Percentiles rank a stretch among this genome's conserved stretches.
Evolutionary conservation across 2,888 invertebrate genomes (phyloP).

Genomic region (Scaptomyza polygonia): DNA sequence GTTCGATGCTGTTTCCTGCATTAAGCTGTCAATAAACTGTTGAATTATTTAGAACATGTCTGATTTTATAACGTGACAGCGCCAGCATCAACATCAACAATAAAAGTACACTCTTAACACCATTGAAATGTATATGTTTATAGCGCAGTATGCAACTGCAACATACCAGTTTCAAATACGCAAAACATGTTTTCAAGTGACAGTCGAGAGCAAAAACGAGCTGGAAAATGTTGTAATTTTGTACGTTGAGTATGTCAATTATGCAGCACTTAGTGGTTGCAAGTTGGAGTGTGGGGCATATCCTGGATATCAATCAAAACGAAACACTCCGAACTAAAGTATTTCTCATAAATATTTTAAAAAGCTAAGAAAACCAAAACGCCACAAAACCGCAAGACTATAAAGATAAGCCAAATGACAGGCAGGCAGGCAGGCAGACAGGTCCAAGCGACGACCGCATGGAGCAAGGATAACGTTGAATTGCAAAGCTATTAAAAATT

Average conservation of each 20-base stretch:
- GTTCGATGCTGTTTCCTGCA: slow-evolving; percentile 30
- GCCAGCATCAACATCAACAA: not conserved
- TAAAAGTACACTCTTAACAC: slow-evolving; percentile 5
- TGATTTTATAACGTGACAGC: slow-evolving; percentile 33
- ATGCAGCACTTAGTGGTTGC: slow-evolving; percentile 46
- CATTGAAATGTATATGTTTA: slow-evolving; percentile 7
- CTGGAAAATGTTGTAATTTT: slow-evolving; percentile 44
- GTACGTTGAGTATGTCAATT: slow-evolving; percentile 58
- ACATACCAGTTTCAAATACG: slow-evolving; percentile 28
- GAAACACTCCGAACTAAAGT: slow-evolving; percentile 20
- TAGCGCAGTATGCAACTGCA: slow-evolving; percentile 11
- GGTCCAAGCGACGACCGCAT: slow-evolving; percentile 17
- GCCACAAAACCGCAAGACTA: slow-evolving; percentile 45
- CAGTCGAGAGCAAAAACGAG: slow-evolving; percentile 1
- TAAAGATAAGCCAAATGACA: slow-evolving; percentile 50
- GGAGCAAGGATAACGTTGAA: slow-evolving; percentile 18
- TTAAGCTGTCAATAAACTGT: slow-evolving; percentile 53
- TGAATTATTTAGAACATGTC: slow-evolving; percentile 50
- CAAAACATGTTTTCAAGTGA: slow-evolving; percentile 11
- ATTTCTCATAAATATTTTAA: slow-evolving; percentile 34
- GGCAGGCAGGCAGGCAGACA: slow-evolving; percentile 12
- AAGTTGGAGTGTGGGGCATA: not conserved
- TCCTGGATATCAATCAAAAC: slow-evolving; percentile 27
- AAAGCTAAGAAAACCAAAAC: slow-evolving; percentile 26
- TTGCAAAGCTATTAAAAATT: slow-evolving; percentile 66